A percentile compares a stretch with the other conserved stretches of the same genome.
These are phyloP conservation scores for Acanthurus lineatus DNA, from an alignment of 2,797 vertebrate species.

Conservation along the genomic window DNA sequence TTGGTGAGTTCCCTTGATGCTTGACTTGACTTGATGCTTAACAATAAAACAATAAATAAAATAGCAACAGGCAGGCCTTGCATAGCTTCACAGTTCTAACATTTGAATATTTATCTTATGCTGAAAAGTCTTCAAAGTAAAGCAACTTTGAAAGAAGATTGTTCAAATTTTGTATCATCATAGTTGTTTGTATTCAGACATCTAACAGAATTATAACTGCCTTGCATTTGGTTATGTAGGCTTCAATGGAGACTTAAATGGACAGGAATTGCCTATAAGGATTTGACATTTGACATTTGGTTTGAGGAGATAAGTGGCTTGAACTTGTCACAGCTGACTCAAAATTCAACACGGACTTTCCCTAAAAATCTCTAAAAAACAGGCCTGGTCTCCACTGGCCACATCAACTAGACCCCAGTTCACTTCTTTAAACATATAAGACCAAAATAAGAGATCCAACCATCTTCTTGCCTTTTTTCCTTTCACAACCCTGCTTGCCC, in stretches of 20 bases:
- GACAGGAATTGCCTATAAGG: neutral
- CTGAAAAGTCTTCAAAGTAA: neutral
- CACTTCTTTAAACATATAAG: neutral
- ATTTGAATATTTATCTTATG: neutral
- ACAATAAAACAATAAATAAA: neutral
- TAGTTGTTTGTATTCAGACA: no score
- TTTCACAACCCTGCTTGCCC: slow-evolving; percentile 1
- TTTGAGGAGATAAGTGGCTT: neutral
- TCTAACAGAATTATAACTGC: neutral
- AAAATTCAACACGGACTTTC: neutral
- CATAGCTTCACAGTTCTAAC: neutral
- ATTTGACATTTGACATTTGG: slow-evolving; percentile 3
- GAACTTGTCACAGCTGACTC: slow-evolving; percentile 9
- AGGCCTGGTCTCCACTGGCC: slow-evolving; percentile 2
- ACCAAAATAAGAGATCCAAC: slow-evolving; percentile 19
- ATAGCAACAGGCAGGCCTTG: neutral
- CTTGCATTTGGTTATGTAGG: neutral
- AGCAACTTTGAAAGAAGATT: neutral
- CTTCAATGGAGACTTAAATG: neutral
- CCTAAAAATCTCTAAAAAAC: slow-evolving; percentile 9
- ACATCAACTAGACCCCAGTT: slow-evolving; percentile 20
- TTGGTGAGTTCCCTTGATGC: no score
- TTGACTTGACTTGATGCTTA: neutral
- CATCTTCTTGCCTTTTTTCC: neutral
- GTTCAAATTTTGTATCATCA: neutral